Evolutionary conservation across 2,113 vertebrate genomes (phyloP).

Genomic region (Heterochromis multidens): DNA sequence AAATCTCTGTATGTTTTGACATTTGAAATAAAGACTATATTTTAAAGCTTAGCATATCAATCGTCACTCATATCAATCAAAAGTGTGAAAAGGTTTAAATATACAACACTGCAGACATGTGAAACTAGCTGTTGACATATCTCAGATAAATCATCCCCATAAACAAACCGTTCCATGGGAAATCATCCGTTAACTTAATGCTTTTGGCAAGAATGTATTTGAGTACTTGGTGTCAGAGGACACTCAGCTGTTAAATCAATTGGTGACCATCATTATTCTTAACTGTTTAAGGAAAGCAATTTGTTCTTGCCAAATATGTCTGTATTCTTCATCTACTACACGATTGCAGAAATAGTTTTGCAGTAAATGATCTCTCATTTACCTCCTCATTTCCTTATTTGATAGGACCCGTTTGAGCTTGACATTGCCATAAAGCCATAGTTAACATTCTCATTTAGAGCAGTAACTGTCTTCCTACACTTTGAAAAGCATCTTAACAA

Average conservation of each 20-base stretch:
- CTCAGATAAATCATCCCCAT: constrained; percentile 48
- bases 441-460: constrained; percentile 1
- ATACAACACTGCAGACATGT: constrained; percentile 53
- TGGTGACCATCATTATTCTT: constrained; percentile 42
- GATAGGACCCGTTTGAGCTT: constrained; percentile 15
- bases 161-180: constrained; percentile 55
- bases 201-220: constrained; percentile 36
- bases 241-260: constrained; percentile 41
- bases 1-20: constrained; percentile 37
- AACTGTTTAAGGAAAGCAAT: constrained; percentile 7
- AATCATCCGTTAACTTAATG: constrained; percentile 51
- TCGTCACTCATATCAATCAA: constrained; percentile 53
- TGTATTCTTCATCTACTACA: constrained; percentile 2
- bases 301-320: constrained; percentile 12
- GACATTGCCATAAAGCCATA: background rate
- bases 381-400: constrained; percentile 1
- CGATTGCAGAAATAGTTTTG: background rate
- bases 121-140: constrained; percentile 59
- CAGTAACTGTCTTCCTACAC: background rate
- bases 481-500: constrained; percentile 10
- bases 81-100: constrained; percentile 41
- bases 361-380: background rate
- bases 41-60: constrained; percentile 30
- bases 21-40: constrained; percentile 29
- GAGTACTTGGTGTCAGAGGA: constrained; percentile 19